These are phyloP conservation scores for Lophotis ruficrista DNA, from an alignment of 2,113 vertebrate species.

Conservation along the genomic window DNA sequence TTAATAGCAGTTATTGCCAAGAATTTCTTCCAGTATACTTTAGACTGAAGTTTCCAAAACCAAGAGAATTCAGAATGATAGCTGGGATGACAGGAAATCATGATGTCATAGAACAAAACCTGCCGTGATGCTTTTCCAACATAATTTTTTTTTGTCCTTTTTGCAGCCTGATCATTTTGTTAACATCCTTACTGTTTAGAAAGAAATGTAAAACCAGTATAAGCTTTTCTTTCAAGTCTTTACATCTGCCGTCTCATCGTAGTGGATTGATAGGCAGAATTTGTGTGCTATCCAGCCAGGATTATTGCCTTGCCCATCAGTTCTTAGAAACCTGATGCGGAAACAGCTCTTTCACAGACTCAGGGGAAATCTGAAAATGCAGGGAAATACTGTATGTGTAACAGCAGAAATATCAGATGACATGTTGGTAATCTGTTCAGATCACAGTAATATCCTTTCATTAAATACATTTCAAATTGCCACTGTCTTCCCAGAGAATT, in stretches of 20 bases:
- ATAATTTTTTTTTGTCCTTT: neutral
- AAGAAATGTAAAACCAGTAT: neutral
- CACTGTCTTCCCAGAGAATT: neutral
- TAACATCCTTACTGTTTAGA: neutral
- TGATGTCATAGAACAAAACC: neutral
- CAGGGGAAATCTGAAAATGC: neutral
- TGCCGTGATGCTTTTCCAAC: neutral
- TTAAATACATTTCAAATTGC: neutral
- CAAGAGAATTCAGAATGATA: neutral
- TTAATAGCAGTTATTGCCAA: neutral
- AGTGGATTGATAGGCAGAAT: neutral
- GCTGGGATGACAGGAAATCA: neutral
- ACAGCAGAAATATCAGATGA: neutral
- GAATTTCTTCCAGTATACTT: neutral
- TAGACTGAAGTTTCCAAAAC: neutral
- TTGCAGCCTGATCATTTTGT: neutral
- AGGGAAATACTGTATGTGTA: neutral
- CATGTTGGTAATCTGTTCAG: neutral
- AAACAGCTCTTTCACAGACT: neutral
- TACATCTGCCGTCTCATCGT: neutral
- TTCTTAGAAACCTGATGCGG: neutral
- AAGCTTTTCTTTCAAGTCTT: neutral
- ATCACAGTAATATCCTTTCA: neutral
- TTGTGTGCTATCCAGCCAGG: neutral
- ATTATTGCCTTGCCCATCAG: accelerated